These are phyloP conservation scores for Alethe castanea DNA, from an alignment of 2,113 vertebrate genomes.

Conservation along the genomic window DNA sequence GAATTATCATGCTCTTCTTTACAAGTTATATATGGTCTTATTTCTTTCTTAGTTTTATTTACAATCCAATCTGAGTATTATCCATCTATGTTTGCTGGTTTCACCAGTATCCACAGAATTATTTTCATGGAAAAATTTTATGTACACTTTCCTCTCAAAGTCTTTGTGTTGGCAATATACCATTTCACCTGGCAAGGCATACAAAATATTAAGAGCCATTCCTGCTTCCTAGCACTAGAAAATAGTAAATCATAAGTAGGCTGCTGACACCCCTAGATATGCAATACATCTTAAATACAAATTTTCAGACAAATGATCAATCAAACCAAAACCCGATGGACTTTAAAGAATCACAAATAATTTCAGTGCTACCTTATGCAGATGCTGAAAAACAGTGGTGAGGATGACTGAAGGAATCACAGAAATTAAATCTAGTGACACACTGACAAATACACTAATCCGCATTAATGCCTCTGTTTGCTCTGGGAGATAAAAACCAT, in stretches of 20 bases:
- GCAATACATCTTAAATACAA: not conserved
- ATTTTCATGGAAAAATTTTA: not conserved
- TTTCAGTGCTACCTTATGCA: not conserved
- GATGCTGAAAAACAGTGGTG: not conserved
- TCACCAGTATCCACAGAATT: not conserved
- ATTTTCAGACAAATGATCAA: constrained; percentile 27
- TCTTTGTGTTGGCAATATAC: constrained; percentile 15
- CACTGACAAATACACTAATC: not conserved
- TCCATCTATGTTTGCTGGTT: not conserved
- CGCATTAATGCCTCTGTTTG: not conserved
- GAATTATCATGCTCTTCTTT: not conserved
- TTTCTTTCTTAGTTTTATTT: constrained; percentile 35
- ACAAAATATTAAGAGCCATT: not conserved
- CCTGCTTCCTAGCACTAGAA: not conserved
- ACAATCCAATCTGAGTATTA: not conserved
- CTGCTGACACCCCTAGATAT: not conserved
- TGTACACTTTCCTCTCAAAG: not conserved
- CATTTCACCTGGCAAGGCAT: not conserved
- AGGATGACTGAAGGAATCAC: not conserved
- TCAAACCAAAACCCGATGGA: not conserved
- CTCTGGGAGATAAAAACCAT: constrained; percentile 26
- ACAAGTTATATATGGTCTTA: not conserved
- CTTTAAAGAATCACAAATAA: not conserved
- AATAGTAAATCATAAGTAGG: not conserved
- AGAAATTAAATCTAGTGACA: not conserved